phyloP scores from a whole-genome alignment of 2,113 vertebrate species.

The Penelope pileata region DNA sequence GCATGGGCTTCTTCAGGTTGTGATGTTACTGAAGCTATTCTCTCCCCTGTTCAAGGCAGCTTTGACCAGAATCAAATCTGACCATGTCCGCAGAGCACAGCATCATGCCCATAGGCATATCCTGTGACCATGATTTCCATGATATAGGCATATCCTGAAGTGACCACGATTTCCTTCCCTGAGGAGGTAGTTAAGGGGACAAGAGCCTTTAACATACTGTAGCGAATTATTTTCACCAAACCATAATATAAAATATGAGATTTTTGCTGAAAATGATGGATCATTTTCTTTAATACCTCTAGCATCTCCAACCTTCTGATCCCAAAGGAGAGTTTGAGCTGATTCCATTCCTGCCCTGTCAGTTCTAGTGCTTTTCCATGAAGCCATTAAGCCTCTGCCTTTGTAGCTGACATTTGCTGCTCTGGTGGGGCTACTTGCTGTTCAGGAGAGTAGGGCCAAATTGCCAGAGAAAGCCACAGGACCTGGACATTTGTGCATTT shows the following conservation, averaged over 20 bases:
- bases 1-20: neutral
- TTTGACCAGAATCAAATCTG: neutral
- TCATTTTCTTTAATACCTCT: neutral
- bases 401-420: neutral
- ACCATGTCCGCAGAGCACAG: neutral
- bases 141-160: neutral
- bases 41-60: neutral
- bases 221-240: neutral
- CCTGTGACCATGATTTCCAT: neutral
- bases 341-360: neutral
- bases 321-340: neutral
- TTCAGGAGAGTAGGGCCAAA: neutral
- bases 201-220: neutral
- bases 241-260: neutral
- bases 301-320: neutral
- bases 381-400: neutral
- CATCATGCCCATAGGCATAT: fast-evolving
- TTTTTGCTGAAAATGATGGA: neutral
- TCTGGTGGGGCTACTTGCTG: neutral
- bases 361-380: neutral
- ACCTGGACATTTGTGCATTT: neutral
- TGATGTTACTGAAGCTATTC: neutral
- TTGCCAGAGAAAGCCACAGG: neutral
- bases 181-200: neutral
- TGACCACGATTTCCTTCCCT: neutral